phyloP scores from a whole-genome alignment of 2,888 invertebrate genomes.

The Tenthredo scrophulariae region DNA sequence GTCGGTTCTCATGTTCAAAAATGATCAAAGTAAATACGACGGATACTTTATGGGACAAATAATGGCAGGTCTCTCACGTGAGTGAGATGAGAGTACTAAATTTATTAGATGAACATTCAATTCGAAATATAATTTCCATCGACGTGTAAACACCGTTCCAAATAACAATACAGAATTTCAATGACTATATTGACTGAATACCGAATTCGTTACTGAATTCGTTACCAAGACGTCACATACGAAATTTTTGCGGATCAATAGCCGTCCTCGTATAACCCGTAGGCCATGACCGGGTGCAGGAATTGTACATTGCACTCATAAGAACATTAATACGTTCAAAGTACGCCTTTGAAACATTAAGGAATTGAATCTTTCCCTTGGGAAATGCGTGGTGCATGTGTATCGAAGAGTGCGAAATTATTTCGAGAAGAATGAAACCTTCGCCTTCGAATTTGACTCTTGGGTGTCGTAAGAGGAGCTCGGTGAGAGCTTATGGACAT shows the following conservation, averaged over 20 bases:
- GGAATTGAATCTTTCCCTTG: not conserved
- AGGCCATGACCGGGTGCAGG: not conserved
- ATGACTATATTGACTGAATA: not conserved
- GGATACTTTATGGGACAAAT: not conserved
- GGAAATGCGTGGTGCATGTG: not conserved
- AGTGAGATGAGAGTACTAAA: not conserved
- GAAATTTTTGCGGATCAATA: not conserved
- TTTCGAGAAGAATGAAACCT: constrained; percentile 8
- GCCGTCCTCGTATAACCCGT: not conserved
- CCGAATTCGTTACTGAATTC: not conserved
- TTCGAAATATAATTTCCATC: not conserved
- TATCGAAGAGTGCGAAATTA: constrained; percentile 3
- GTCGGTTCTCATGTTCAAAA: not conserved
- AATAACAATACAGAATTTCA: not conserved
- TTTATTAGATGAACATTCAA: not conserved
- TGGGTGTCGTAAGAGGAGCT: constrained; percentile 43
- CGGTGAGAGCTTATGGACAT: not conserved
- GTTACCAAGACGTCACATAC: not conserved
- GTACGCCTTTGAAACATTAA: not conserved
- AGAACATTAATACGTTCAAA: constrained; percentile 47
- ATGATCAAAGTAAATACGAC: constrained; percentile 11
- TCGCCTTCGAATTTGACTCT: constrained; percentile 8
- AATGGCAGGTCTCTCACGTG: not conserved
- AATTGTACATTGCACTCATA: not conserved
- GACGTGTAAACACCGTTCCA: not conserved